Percentiles rank a stretch among this genome's conserved stretches.
Evolutionary conservation across 2,113 vertebrate genomes (phyloP).

Genomic region (Callochromis pleurospilus): DNA sequence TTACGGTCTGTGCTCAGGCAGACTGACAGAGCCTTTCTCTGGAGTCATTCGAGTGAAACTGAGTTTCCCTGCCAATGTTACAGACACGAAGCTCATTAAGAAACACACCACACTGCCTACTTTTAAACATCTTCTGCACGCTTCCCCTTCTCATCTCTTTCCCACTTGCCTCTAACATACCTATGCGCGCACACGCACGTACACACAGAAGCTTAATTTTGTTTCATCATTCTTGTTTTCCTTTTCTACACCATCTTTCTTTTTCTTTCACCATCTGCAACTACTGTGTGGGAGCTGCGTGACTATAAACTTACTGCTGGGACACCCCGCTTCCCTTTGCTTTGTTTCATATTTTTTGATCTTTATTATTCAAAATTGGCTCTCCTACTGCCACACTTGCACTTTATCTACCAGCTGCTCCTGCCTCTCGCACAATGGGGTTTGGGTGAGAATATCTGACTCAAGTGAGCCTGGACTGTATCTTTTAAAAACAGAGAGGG

Average conservation of each 20-base stretch:
- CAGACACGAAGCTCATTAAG: conserved; percentile 35
- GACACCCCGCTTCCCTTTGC: background rate
- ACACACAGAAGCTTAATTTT: background rate
- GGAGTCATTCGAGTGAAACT: conserved; percentile 16
- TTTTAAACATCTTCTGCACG: conserved; percentile 12
- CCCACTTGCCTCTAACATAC: background rate
- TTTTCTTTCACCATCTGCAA: conserved; percentile 5
- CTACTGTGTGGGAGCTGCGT: background rate
- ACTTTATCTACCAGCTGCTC: background rate
- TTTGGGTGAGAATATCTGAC: background rate
- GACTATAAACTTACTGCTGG: conserved; percentile 9
- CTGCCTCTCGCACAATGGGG: background rate
- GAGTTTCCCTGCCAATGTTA: conserved; percentile 26
- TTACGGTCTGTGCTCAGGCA: background rate
- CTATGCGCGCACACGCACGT: background rate
- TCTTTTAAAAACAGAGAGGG: background rate
- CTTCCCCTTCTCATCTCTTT: background rate
- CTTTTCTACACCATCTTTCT: background rate
- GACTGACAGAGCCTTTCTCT: conserved; percentile 17
- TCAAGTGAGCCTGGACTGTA: background rate
- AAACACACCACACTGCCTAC: conserved; percentile 21
- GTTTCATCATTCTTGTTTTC: conserved; percentile 18
- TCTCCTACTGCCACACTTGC: background rate
- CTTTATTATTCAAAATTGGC: conserved; percentile 30
- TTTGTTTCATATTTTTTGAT: conserved; percentile 35